A percentile compares a stretch with the other conserved stretches of the same genome.
phyloP scores from a whole-genome alignment of 2,797 vertebrate species.

The Nyctibius grandis region DNA sequence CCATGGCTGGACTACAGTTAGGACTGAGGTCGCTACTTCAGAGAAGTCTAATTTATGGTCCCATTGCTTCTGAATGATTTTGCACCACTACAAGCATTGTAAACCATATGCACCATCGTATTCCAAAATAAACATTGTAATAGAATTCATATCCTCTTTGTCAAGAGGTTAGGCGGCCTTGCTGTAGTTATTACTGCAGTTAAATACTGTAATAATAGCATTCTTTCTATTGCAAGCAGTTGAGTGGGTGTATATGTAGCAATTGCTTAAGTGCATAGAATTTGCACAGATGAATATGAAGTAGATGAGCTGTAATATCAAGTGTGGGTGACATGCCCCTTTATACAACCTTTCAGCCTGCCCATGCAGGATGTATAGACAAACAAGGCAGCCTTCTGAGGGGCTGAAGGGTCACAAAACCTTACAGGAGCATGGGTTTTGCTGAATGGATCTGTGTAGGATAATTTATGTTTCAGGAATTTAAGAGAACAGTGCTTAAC shows the following conservation, averaged over 20 bases:
- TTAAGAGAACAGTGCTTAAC: background rate
- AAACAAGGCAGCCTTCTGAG: background rate
- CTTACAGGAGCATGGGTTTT: background rate
- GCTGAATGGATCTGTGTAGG: background rate
- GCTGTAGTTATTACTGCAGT: constrained; percentile 3
- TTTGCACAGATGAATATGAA: constrained; percentile 15
- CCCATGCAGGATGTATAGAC: background rate
- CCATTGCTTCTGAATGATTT: background rate
- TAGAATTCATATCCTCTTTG: background rate
- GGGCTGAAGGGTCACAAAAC: background rate
- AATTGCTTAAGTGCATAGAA: constrained; percentile 26
- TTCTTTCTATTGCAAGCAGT: constrained; percentile 4
- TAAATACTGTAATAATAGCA: constrained; percentile 34
- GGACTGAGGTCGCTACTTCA: background rate
- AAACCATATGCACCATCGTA: background rate
- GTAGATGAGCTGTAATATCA: background rate
- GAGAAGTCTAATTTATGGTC: background rate
- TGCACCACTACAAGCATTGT: background rate
- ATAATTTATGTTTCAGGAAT: background rate
- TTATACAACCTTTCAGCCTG: constrained; percentile 16
- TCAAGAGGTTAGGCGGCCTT: background rate
- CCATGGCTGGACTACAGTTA: background rate
- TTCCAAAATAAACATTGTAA: background rate
- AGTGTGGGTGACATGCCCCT: background rate
- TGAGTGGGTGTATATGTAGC: constrained; percentile 46